These are phyloP conservation scores for Anser brachyrhynchus DNA, from an alignment of 2,113 vertebrate species.

Conservation along the genomic window DNA sequence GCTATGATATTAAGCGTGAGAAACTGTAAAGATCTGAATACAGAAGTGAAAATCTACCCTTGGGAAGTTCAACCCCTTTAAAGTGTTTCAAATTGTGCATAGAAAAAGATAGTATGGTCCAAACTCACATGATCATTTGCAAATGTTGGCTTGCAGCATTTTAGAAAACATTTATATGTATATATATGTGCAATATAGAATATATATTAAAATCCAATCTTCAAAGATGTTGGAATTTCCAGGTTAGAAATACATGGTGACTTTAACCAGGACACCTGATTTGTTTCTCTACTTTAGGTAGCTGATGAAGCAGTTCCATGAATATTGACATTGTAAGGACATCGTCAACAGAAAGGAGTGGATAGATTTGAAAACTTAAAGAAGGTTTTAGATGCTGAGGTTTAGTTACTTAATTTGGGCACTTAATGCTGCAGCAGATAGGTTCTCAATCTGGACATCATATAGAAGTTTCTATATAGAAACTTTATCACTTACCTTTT, in stretches of 20 bases:
- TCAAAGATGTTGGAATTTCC: background rate
- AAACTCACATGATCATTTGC: background rate
- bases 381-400: background rate
- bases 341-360: rapidly evolving
- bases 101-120: background rate
- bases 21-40: background rate
- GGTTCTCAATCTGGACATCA: background rate
- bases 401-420: background rate
- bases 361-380: background rate
- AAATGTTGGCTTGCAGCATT: background rate
- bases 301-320: background rate
- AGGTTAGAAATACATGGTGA: background rate
- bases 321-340: background rate
- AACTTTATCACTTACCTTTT: background rate
- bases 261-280: background rate
- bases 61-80: background rate
- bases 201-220: background rate
- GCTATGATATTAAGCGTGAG: background rate
- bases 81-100: background rate
- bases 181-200: background rate
- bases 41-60: background rate
- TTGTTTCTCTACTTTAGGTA: background rate
- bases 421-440: background rate
- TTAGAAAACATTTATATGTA: background rate
- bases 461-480: background rate